These are phyloP conservation scores for Scyliorhinus canicula DNA, from an alignment of 2,797 vertebrate genomes.

Conservation along the genomic window DNA sequence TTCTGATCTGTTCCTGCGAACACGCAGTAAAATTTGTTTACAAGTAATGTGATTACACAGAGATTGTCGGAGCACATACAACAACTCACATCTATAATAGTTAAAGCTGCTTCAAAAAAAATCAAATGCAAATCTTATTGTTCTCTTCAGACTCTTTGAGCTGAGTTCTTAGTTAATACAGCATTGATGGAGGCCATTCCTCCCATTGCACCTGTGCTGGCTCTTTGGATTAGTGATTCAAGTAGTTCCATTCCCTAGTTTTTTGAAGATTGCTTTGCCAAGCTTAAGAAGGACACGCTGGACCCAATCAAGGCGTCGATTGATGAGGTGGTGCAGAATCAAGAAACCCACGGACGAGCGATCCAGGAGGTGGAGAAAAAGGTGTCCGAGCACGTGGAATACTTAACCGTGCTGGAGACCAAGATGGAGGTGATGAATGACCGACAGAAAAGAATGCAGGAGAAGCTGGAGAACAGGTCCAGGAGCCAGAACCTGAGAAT, in stretches of 20 bases:
- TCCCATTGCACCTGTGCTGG: background rate
- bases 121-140: background rate
- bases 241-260: background rate
- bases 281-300: too few species aligned
- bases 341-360: too few species aligned
- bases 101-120: background rate
- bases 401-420: too few species aligned
- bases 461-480: too few species aligned
- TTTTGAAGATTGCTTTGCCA: too few species aligned
- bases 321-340: too few species aligned
- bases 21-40: background rate
- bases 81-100: background rate
- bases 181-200: background rate
- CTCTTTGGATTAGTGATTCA: background rate
- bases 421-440: too few species aligned
- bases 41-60: background rate
- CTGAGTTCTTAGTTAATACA: background rate
- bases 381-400: too few species aligned
- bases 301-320: too few species aligned
- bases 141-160: background rate
- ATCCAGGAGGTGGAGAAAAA: too few species aligned
- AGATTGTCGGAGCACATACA: background rate
- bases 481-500: too few species aligned
- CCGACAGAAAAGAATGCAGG: too few species aligned
- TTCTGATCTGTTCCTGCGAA: background rate